Conservation (phyloP, 2,113 vertebrate species). For the Scopus umbretta region DNA sequence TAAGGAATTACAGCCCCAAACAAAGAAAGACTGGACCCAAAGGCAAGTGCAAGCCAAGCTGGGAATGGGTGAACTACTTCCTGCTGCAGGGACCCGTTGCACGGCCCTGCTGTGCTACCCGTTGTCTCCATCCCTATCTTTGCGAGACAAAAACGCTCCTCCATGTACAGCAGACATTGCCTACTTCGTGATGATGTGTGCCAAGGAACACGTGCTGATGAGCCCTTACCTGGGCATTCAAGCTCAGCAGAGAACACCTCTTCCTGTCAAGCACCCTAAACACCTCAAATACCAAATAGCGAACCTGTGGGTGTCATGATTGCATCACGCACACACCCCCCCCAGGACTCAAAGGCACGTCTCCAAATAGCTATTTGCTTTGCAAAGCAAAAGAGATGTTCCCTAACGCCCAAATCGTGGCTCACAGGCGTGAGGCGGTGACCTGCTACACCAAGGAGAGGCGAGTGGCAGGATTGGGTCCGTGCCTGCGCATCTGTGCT, state of each 20-base stretch:
- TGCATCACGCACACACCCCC: slow-evolving; percentile 27
- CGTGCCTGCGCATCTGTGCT: not conserved
- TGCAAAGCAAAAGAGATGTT: not conserved
- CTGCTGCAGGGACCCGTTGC: not conserved
- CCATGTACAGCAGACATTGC: not conserved
- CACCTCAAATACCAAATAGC: not conserved
- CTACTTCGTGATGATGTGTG: not conserved
- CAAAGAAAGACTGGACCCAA: not conserved
- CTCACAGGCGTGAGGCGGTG: not conserved
- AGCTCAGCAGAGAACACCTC: not conserved
- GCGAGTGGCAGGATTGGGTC: not conserved
- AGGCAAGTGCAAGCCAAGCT: not conserved
- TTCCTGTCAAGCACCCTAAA: not conserved
- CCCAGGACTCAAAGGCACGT: not conserved
- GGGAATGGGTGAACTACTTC: not conserved
- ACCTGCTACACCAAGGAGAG: not conserved
- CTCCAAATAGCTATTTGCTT: not conserved
- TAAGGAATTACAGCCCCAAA: not conserved
- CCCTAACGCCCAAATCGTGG: not conserved
- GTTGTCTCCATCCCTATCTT: not conserved
- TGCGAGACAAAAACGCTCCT: not conserved
- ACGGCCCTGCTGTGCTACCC: not conserved
- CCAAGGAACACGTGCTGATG: not conserved
- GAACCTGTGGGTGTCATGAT: not conserved
- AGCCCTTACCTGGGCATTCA: not conserved